Evolutionary conservation across 1,140 invertebrate species (phyloP).

Genomic region (Camponotus pennsylvanicus): DNA sequence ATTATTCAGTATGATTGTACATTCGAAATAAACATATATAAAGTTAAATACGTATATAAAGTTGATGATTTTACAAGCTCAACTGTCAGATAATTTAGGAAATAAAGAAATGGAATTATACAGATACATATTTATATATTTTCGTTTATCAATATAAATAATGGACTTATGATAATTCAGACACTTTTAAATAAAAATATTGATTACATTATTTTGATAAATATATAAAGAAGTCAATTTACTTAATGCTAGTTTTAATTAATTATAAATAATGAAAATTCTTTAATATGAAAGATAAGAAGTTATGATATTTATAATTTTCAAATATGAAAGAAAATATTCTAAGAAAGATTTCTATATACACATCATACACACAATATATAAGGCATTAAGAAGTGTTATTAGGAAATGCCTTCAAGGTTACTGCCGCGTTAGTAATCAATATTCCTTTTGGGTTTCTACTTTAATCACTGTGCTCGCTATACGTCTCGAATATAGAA

Average conservation of each 20-base stretch:
- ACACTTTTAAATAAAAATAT: neutral
- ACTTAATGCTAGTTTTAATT: conserved; percentile 8
- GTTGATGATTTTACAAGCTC: neutral
- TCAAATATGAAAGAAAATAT: neutral
- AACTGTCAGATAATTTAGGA: neutral
- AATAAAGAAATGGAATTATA: conserved; percentile 10
- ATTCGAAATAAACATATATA: too few relatives aligned
- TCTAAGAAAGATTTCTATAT: neutral
- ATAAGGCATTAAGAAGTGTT: neutral
- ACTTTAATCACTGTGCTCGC: conserved; percentile 22
- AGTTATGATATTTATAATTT: neutral
- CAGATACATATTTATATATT: neutral
- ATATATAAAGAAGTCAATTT: neutral
- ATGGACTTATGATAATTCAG: neutral
- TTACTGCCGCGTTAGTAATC: conserved; percentile 11
- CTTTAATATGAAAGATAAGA: conserved; percentile 3
- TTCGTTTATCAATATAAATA: neutral
- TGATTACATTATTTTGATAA: neutral
- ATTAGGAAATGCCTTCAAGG: conserved; percentile 30
- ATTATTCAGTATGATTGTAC: too few relatives aligned
- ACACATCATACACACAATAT: neutral
- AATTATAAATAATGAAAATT: neutral
- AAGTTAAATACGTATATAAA: neutral
- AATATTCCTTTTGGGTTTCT: conserved; percentile 23
- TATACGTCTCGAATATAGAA: conserved; percentile 36